Percentiles rank a stretch among this genome's conserved stretches.
phyloP scores from a whole-genome alignment of 2,888 invertebrate genomes.

The Amiota minor region DNA sequence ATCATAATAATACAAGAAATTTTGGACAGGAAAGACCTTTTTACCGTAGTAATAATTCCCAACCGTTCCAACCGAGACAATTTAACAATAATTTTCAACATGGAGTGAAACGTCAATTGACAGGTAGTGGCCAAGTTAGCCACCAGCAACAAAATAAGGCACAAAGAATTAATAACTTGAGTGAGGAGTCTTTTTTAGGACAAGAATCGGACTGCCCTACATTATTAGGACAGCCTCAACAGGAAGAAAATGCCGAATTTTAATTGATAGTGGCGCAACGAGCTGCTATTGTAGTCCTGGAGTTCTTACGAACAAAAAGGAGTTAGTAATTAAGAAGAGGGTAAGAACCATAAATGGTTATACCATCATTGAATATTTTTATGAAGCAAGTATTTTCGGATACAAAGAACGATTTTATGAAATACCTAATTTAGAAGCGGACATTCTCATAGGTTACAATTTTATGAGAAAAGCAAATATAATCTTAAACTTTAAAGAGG shows the following conservation, averaged over 20 bases:
- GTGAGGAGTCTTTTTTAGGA: conserved; percentile 16
- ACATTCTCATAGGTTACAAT: not conserved
- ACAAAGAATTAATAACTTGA: conserved; percentile 22
- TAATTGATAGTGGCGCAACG: conserved; percentile 3
- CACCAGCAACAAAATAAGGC: conserved; percentile 1
- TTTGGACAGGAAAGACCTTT: not conserved
- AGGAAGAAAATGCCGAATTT: not conserved
- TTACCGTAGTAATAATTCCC: not conserved
- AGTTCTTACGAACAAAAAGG: not conserved
- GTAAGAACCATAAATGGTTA: conserved; percentile 1
- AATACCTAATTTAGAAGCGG: not conserved
- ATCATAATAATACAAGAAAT: not conserved
- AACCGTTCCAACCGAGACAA: no score
- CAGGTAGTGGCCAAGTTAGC: not conserved
- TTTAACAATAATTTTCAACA: not conserved
- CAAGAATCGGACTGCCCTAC: conserved; percentile 14
- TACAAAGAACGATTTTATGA: not conserved
- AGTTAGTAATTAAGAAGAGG: not conserved
- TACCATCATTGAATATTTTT: not conserved
- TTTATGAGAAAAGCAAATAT: not conserved
- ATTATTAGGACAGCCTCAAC: conserved; percentile 7
- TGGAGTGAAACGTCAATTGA: not conserved
- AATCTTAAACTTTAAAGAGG: not conserved
- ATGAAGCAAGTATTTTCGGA: not conserved
- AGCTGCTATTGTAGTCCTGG: not conserved